Conservation (phyloP, 2,113 vertebrate species). For the Sardina pilchardus region DNA sequence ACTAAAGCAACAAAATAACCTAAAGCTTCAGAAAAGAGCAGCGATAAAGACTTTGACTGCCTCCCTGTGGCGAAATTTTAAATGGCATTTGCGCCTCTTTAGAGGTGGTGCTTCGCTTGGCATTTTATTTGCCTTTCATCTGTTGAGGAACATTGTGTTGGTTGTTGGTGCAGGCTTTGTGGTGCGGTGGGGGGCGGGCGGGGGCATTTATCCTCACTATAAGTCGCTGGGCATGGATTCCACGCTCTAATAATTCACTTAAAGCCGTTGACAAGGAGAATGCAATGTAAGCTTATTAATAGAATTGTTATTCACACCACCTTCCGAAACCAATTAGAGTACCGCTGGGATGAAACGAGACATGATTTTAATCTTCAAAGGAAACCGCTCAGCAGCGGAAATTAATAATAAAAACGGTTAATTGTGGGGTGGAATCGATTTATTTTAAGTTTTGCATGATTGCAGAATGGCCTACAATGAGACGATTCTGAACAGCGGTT, state of each 20-base stretch:
- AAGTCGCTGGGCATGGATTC: conserved; percentile 58
- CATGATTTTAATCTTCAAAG: conserved; percentile 76
- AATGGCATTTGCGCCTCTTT: conserved; percentile 25
- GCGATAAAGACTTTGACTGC: conserved; percentile 44
- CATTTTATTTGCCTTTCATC: conserved; percentile 60
- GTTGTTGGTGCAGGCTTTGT: conserved; percentile 35
- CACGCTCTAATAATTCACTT: conserved; percentile 71
- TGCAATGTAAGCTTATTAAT: conserved; percentile 69
- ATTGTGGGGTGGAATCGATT: conserved; percentile 71
- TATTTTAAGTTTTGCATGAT: conserved; percentile 66
- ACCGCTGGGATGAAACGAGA: conserved; percentile 72
- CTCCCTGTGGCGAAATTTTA: conserved; percentile 61
- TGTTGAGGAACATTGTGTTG: conserved; percentile 43
- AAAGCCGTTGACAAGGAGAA: conserved; percentile 61
- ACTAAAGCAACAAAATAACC: neutral
- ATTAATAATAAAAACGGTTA: conserved; percentile 73
- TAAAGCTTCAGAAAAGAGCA: neutral
- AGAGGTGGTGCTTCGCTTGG: conserved; percentile 43
- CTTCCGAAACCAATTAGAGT: conserved; percentile 73
- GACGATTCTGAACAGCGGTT: conserved; percentile 54
- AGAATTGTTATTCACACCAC: conserved; percentile 70
- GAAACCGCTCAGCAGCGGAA: conserved; percentile 64
- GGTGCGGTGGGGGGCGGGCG: conserved; percentile 17
- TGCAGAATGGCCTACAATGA: conserved; percentile 57
- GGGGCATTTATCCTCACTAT: conserved; percentile 55